Conservation (phyloP, 2,797 vertebrate species). For the Orientallactaga sibirica region DNA sequence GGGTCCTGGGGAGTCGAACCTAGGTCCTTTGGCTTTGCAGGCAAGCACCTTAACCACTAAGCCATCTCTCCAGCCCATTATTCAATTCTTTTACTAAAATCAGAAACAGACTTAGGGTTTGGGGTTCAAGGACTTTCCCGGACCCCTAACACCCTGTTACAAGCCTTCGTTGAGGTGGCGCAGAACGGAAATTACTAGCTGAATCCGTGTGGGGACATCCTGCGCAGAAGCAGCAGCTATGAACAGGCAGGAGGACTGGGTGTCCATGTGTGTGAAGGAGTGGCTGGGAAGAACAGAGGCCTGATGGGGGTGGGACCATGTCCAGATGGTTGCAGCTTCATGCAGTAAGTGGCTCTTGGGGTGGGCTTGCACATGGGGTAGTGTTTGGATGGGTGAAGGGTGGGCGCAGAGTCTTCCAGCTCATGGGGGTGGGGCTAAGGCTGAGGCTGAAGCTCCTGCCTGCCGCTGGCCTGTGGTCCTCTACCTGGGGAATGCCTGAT, state of each 20-base stretch:
- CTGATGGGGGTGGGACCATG: not conserved
- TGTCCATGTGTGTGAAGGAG: rapidly evolving
- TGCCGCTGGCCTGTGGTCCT: rapidly evolving
- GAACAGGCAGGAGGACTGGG: not conserved
- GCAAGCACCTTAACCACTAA: too few relatives aligned
- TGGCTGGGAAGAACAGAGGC: not conserved
- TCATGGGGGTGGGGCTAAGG: not conserved
- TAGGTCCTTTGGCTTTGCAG: too few relatives aligned
- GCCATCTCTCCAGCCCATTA: too few relatives aligned
- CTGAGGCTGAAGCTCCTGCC: not conserved
- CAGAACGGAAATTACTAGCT: not conserved
- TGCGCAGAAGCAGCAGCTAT: not conserved
- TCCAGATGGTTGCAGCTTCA: not conserved
- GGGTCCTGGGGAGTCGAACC: too few relatives aligned
- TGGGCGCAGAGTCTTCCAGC: not conserved
- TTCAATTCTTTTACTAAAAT: too few relatives aligned
- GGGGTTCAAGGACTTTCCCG: too few relatives aligned
- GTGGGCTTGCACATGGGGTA: not conserved
- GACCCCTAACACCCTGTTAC: too few relatives aligned
- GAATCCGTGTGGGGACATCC: rapidly evolving
- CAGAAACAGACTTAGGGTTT: too few relatives aligned
- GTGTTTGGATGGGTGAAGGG: not conserved
- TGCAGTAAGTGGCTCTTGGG: not conserved
- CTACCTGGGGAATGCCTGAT: rapidly evolving
- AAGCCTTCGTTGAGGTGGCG: not conserved